These are phyloP conservation scores for Anticlea derivata DNA, from an alignment of 2,888 invertebrate genomes.

Conservation along the genomic window DNA sequence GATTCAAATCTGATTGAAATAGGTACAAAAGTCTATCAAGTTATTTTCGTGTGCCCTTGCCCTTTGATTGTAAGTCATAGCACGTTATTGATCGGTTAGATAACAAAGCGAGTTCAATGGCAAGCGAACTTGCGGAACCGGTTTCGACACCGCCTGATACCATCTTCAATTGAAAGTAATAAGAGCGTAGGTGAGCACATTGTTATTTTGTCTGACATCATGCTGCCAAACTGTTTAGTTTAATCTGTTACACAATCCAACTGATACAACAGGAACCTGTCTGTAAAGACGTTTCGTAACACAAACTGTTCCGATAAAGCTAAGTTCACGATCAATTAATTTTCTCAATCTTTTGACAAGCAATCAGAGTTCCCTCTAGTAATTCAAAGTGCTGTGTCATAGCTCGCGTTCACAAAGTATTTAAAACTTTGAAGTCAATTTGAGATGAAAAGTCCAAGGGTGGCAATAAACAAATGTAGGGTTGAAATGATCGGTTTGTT, in stretches of 20 bases:
- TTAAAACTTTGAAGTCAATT: conserved; percentile 65
- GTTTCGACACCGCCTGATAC: conserved; percentile 43
- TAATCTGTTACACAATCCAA: conserved; percentile 19
- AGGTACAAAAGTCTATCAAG: conserved; percentile 3
- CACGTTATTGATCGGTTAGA: conserved; percentile 32
- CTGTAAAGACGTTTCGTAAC: conserved; percentile 18
- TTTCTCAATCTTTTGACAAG: conserved; percentile 30
- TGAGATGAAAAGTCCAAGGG: conserved; percentile 59
- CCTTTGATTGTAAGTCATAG: conserved; percentile 19
- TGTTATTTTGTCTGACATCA: conserved; percentile 45
- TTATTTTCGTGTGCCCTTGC: conserved; percentile 15
- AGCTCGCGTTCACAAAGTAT: conserved; percentile 41
- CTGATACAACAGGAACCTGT: conserved; percentile 15
- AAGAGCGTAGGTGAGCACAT: conserved; percentile 58
- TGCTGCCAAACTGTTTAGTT: conserved; percentile 23
- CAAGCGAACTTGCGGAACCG: conserved; percentile 39
- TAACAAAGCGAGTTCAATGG: conserved; percentile 40
- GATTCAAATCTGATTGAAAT: background rate
- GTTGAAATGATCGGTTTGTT: conserved; percentile 75
- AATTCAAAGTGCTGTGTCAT: conserved; percentile 27
- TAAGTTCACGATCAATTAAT: conserved; percentile 29
- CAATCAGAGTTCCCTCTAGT: conserved; percentile 24
- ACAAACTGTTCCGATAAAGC: conserved; percentile 9
- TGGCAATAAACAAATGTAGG: conserved; percentile 71
- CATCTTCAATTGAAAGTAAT: conserved; percentile 59